phyloP scores from a whole-genome alignment of 2,113 vertebrate species.

The Odocoileus hemionus region DNA sequence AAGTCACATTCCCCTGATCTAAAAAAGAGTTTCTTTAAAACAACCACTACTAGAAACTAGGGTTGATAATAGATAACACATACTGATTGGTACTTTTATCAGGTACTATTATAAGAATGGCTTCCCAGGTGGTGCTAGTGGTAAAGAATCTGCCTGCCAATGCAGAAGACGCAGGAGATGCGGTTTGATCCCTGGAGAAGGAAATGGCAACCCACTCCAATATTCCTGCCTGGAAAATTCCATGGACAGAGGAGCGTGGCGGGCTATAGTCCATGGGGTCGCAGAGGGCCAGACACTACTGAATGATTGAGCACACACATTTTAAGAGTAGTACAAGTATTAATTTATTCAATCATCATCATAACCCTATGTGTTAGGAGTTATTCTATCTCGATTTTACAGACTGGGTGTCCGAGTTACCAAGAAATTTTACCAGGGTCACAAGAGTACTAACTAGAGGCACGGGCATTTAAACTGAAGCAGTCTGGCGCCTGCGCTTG shows the following conservation, averaged over 20 bases:
- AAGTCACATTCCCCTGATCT: neutral
- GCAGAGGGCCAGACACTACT: neutral
- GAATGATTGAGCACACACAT: neutral
- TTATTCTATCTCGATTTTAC: neutral
- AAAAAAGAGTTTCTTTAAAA: neutral
- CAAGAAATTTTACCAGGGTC: neutral
- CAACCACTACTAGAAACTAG: neutral
- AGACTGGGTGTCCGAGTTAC: neutral
- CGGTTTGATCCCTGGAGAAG: fast-evolving
- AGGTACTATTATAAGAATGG: neutral
- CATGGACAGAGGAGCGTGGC: neutral
- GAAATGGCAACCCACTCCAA: neutral
- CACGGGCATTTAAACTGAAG: neutral
- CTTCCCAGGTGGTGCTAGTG: neutral
- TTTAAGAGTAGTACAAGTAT: neutral
- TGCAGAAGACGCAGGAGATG: neutral
- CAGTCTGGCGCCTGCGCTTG: too few species aligned
- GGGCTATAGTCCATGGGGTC: neutral
- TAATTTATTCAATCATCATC: neutral
- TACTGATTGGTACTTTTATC: neutral
- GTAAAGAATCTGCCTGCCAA: neutral
- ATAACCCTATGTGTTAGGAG: neutral
- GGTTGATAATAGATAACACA: neutral
- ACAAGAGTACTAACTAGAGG: neutral
- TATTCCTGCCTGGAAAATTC: neutral